Percentiles rank a stretch among this genome's conserved stretches.
phyloP scores from a whole-genome alignment of 30 jellyfish, hydroid and myxozoan genomes.

The Aurelia aurita complex sp. Pacific region DNA sequence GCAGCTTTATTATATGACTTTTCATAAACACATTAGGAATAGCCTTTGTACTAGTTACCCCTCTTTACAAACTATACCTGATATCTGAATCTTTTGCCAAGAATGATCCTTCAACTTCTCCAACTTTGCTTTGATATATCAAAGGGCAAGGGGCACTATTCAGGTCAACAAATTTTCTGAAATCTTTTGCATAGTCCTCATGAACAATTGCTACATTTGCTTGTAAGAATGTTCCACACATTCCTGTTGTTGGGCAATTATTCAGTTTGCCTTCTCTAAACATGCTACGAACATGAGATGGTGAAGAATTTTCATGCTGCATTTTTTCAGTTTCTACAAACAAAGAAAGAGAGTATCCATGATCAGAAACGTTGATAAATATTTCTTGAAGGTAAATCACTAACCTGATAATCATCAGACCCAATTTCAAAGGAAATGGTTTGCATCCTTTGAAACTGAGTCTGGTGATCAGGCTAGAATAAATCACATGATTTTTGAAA shows the following conservation, averaged over 20 bases:
- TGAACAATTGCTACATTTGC: constrained; percentile 73
- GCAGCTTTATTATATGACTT: too few relatives aligned
- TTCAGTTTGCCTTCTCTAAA: constrained; percentile 33
- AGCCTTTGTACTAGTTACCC: too few relatives aligned
- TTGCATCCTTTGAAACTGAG: too few relatives aligned
- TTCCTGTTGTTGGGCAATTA: constrained; percentile 59
- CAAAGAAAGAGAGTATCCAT: too few relatives aligned
- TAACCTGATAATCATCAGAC: too few relatives aligned
- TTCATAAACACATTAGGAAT: too few relatives aligned
- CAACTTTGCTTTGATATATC: constrained; percentile 77
- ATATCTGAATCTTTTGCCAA: constrained; percentile 81
- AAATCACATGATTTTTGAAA: too few relatives aligned
- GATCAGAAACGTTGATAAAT: too few relatives aligned
- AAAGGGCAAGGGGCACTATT: constrained; percentile 84
- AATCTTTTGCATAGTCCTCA: constrained; percentile 65
- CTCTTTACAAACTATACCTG: constrained; percentile 23
- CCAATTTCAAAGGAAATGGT: too few relatives aligned
- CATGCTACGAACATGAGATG: constrained; percentile 43
- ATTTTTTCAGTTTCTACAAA: too few relatives aligned
- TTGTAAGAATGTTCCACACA: constrained; percentile 68
- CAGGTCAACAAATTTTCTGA: constrained; percentile 66
- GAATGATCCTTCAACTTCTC: constrained; percentile 73
- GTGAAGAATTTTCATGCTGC: constrained; percentile 31
- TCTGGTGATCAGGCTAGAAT: too few relatives aligned
- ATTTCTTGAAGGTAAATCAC: too few relatives aligned